phyloP scores from a whole-genome alignment of 2,113 vertebrate species.

The Prunella himalayana region DNA sequence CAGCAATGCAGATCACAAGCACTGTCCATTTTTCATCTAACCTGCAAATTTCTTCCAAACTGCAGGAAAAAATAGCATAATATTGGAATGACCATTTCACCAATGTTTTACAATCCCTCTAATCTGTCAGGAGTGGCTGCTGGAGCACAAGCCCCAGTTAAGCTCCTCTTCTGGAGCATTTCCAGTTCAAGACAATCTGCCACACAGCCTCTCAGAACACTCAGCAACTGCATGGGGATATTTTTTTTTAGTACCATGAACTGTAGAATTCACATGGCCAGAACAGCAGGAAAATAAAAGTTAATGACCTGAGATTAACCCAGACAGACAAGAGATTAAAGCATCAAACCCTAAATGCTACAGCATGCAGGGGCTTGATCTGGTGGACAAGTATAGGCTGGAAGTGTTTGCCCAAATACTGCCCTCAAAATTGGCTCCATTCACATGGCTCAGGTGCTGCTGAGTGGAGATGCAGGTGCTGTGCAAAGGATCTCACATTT shows the following conservation, averaged over 20 bases:
- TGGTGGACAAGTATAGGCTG: not conserved
- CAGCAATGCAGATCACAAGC: not conserved
- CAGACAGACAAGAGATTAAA: not conserved
- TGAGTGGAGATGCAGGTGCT: not conserved
- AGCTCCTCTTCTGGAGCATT: conserved; percentile 14
- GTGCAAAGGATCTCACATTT: not conserved
- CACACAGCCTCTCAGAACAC: not conserved
- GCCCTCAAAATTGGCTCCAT: not conserved
- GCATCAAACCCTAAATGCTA: not conserved
- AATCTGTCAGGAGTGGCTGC: not conserved
- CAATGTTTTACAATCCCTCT: not conserved
- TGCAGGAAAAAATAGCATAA: not conserved
- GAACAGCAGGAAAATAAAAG: conserved; percentile 5
- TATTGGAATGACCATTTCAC: not conserved
- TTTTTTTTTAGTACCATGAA: not conserved
- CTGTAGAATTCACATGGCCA: not conserved
- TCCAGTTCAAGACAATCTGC: not conserved
- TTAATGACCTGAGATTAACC: not conserved
- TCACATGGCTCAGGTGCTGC: not conserved
- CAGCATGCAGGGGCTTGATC: not conserved
- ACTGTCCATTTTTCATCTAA: not conserved
- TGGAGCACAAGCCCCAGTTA: not conserved
- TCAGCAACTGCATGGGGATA: not conserved
- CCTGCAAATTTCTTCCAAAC: not conserved
- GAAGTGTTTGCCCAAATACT: not conserved